phyloP scores from a whole-genome alignment of 2,113 vertebrate species.

The Okapia johnstoni region DNA sequence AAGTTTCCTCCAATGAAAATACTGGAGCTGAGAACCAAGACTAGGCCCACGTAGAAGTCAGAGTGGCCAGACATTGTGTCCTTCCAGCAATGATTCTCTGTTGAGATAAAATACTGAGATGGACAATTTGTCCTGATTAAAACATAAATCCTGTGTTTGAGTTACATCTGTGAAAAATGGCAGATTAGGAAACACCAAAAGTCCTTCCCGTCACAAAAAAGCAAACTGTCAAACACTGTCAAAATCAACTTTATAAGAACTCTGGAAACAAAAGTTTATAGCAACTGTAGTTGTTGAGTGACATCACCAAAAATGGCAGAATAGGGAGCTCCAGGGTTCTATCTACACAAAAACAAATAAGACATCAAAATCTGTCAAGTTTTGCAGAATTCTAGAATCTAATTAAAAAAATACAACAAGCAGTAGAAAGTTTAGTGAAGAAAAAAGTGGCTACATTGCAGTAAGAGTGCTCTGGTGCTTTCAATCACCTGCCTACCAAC shows the following conservation, averaged over 20 bases:
- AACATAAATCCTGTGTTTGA: neutral
- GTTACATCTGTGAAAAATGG: neutral
- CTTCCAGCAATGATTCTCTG: conserved; percentile 8
- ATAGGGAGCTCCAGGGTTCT: neutral
- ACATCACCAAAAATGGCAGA: neutral
- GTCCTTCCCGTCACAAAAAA: neutral
- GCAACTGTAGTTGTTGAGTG: neutral
- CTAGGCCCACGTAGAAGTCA: conserved; percentile 85
- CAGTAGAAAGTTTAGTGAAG: neutral
- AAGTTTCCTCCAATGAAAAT: conserved; percentile 86
- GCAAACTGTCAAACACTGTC: neutral
- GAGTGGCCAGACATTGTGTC: neutral
- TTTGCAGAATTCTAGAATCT: neutral
- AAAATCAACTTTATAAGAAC: neutral
- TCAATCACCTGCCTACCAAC: neutral
- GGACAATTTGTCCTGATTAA: neutral
- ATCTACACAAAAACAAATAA: neutral
- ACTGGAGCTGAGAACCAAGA: conserved; percentile 83
- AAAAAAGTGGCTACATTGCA: neutral
- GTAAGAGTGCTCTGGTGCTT: neutral
- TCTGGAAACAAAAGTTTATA: neutral
- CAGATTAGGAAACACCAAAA: neutral
- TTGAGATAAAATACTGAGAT: neutral
- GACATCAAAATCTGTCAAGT: neutral
- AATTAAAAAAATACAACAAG: neutral